A percentile compares a stretch with the other conserved stretches of the same genome.
Conservation (phyloP, 1,140 invertebrate species). For the Augochlora pura region DNA sequence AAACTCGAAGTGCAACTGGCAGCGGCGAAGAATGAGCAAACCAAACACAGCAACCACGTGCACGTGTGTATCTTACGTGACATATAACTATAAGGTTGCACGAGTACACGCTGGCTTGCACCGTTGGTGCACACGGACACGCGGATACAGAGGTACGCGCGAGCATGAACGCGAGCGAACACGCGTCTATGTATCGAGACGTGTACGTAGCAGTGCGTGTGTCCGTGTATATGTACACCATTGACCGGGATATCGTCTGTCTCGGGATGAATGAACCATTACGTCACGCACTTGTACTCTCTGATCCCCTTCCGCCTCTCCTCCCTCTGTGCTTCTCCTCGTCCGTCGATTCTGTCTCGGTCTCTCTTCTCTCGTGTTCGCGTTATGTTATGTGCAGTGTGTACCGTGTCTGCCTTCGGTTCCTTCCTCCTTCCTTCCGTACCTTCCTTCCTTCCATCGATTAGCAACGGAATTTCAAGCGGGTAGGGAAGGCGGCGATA, state of each 20-base stretch:
- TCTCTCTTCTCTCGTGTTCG: slow-evolving; percentile 60
- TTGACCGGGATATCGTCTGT: slow-evolving; percentile 78
- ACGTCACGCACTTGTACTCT: slow-evolving; percentile 78
- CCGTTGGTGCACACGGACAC: neutral
- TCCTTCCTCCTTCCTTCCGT: slow-evolving; percentile 56
- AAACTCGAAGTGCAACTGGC: slow-evolving; percentile 9
- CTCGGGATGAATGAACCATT: slow-evolving; percentile 79
- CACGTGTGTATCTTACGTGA: slow-evolving; percentile 40
- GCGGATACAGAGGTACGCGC: neutral
- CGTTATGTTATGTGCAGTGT: slow-evolving; percentile 67
- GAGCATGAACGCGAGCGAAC: neutral
- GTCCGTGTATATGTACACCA: slow-evolving; percentile 69
- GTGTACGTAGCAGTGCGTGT: slow-evolving; percentile 8
- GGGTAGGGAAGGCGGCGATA: slow-evolving; percentile 28
- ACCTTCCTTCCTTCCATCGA: slow-evolving; percentile 70
- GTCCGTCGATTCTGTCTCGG: slow-evolving; percentile 39
- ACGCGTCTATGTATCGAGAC: neutral
- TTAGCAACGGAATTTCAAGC: slow-evolving; percentile 69
- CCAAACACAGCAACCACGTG: slow-evolving; percentile 24
- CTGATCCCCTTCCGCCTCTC: slow-evolving; percentile 63
- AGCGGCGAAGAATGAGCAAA: slow-evolving; percentile 33
- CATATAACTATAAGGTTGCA: neutral
- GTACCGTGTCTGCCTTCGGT: slow-evolving; percentile 58
- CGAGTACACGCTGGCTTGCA: too few species aligned
- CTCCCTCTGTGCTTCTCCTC: slow-evolving; percentile 42